Evolutionary conservation across 2,113 vertebrate species (phyloP).

Genomic region (Ariopsis seemanni): DNA sequence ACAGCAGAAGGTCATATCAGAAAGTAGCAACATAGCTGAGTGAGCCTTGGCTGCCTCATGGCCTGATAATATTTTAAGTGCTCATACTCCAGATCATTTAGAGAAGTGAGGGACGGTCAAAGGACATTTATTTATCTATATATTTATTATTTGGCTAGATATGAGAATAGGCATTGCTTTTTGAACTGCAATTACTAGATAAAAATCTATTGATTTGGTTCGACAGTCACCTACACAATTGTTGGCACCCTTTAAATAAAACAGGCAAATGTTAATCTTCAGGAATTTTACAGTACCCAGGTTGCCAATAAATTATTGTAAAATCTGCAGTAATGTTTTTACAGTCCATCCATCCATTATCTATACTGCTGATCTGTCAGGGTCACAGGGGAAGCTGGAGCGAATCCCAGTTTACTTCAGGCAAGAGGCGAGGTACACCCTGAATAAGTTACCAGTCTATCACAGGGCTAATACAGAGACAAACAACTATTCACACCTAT

Average conservation of each 20-base stretch:
- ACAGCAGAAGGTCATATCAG: constrained; percentile 35
- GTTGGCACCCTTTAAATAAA: not conserved
- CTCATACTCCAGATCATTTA: not conserved
- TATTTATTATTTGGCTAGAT: not conserved
- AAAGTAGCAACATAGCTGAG: constrained; percentile 21
- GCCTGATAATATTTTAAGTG: constrained; percentile 22
- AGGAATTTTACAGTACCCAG: not conserved
- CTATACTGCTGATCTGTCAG: too few species aligned
- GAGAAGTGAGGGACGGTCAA: not conserved
- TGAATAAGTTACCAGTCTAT: too few species aligned
- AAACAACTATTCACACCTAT: too few species aligned
- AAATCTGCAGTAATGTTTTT: not conserved
- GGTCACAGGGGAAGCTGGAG: too few species aligned
- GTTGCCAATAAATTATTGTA: not conserved
- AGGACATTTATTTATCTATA: not conserved
- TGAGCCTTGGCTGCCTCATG: constrained; percentile 21
- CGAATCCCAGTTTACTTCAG: too few species aligned
- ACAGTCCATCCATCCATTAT: not conserved
- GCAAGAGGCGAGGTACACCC: too few species aligned
- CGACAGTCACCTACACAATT: not conserved
- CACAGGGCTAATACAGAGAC: too few species aligned
- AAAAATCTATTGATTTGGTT: not conserved
- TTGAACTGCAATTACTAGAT: not conserved
- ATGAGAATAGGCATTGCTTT: not conserved
- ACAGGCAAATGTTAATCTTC: not conserved